Evolutionary conservation across 2,113 vertebrate species (phyloP).

Genomic region (Mormyrus iriodes): DNA sequence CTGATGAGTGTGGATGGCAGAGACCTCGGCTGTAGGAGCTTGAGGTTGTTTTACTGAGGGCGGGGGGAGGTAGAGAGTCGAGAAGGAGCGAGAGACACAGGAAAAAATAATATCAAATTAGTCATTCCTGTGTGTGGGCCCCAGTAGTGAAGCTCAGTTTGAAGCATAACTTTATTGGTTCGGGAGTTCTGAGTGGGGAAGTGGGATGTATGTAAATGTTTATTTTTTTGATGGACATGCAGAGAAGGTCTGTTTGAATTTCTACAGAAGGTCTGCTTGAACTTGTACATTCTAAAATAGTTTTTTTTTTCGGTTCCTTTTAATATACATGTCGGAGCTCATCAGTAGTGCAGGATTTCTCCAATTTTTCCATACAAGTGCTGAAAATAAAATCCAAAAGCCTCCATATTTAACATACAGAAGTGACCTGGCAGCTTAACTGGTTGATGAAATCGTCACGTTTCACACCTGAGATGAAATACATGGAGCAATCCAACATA

Average conservation of each 20-base stretch:
- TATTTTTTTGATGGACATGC: not conserved
- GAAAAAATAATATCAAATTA: not conserved
- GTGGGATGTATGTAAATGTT: not conserved
- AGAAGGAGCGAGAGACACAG: not conserved
- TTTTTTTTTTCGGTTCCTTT: not conserved
- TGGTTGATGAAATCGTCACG: not conserved
- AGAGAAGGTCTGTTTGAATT: not conserved
- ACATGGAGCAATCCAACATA: not conserved
- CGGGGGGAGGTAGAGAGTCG: not conserved
- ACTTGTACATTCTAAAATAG: not conserved
- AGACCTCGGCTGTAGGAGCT: not conserved
- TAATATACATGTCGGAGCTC: not conserved
- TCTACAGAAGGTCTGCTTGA: not conserved
- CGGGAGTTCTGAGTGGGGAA: not conserved
- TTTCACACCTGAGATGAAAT: not conserved
- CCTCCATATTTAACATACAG: not conserved
- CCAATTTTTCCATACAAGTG: not conserved
- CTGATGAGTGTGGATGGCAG: not conserved
- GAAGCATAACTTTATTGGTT: not conserved
- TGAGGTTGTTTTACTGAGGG: not conserved
- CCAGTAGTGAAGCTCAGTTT: not conserved
- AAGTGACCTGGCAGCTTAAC: not conserved
- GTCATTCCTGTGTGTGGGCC: conserved; percentile 9
- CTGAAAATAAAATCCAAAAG: not conserved
- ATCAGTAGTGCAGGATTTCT: not conserved